These are phyloP conservation scores for Ornithorhynchus anatinus DNA, from an alignment of 2,113 vertebrate species.

Conservation along the genomic window DNA sequence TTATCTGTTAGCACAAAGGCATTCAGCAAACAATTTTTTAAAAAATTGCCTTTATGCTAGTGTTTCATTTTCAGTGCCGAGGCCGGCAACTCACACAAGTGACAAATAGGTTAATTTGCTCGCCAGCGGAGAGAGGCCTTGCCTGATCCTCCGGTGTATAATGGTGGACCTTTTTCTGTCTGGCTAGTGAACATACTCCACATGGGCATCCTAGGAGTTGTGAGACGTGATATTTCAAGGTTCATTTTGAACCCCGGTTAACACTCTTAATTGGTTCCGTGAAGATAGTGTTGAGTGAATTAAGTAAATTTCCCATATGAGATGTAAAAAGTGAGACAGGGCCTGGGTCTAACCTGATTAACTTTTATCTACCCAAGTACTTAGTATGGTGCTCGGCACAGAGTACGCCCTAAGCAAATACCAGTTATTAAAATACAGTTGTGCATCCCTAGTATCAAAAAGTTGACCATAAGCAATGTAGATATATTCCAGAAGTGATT, in stretches of 20 bases:
- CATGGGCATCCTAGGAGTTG: conserved; percentile 8
- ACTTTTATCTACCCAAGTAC: no score
- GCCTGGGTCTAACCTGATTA: no score
- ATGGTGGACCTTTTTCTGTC: conserved; percentile 33
- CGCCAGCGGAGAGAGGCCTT: conserved; percentile 3
- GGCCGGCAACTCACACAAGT: conserved; percentile 9
- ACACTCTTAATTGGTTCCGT: no score
- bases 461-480: no score
- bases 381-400: no score
- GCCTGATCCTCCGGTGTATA: not conserved
- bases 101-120: conserved; percentile 27
- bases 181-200: conserved; percentile 7
- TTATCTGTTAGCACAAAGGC: not conserved
- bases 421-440: no score
- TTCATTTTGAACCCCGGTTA: conserved; percentile 31
- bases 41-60: not conserved
- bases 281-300: no score
- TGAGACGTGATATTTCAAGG: not conserved
- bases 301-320: no score
- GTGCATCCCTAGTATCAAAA: no score
- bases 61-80: conserved; percentile 27
- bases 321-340: no score
- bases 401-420: no score
- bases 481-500: no score
- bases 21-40: not conserved